Evolutionary conservation across 2,113 vertebrate species (phyloP), one percentile per base, ranked within the genome.

Genomic region (Bettongia penicillata): DNA sequence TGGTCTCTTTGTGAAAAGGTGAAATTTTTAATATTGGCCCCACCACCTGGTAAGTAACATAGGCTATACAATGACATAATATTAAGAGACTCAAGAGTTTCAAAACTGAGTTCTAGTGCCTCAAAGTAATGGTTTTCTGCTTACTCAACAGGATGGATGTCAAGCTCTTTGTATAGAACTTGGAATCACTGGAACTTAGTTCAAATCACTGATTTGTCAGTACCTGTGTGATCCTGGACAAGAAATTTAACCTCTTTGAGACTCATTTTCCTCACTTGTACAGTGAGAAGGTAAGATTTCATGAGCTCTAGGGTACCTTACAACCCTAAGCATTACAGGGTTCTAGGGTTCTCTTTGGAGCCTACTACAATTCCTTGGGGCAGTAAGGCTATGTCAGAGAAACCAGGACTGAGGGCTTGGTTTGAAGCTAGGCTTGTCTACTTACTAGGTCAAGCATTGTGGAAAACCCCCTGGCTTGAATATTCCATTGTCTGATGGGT

Each of bases 111-210:
- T 47, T 25, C 55, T 92, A 3, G 0, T 11, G 51, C 89, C 57
- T 92, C 53, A 53, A 5, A 5, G 37, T 89, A 93, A 49, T 53
- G 6, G 22, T 3, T 92, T 95, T 90, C 49, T 51, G 93, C 95
- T 92, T 90, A 28, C 6, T 61, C 61, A 43, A 53, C 53, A 68
- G 90, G 91, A 14, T 37, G 31, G 57, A 84, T 22, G 43, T 50
- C 68, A 51, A 94, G 94, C 91, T 96, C 91, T 93, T 95, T 90
- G 91, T 91, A 93, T 31, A 28, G 90, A 92, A 68, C 16, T 84
- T 31, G 57, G 31, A 68, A 37, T 68, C 31, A 68, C 61, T 68
- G 3, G 31, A 68, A 28, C 57, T 61, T 12, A 31, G 10, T 61
- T 61, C 26, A 61, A 61, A 31, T 61, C 26, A 61, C 0, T 1